phyloP scores from a whole-genome alignment of 2,888 invertebrate genomes.

The Cenopis cana region DNA sequence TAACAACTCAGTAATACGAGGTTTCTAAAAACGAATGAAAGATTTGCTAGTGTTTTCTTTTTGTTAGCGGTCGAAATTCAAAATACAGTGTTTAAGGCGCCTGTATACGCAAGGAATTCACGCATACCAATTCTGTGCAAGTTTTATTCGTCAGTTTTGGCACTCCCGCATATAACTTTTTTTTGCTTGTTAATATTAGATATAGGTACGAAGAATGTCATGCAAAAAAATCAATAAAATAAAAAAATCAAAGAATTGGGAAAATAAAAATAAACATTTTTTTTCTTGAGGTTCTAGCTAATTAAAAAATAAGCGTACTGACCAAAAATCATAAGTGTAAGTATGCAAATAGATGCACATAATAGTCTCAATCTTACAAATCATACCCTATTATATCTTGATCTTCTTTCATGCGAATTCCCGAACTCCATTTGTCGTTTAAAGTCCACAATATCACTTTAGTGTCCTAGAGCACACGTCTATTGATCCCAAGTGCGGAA shows the following conservation, averaged over 20 bases:
- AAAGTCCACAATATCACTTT: conserved; percentile 40
- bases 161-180: no score
- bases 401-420: conserved; percentile 82
- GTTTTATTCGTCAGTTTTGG: no score
- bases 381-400: conserved; percentile 86
- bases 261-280: no score
- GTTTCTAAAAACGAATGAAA: neutral
- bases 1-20: neutral
- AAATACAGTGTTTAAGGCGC: neutral
- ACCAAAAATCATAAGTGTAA: no score
- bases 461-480: conserved; percentile 54
- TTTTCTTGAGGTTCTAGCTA: no score
- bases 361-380: conserved; percentile 25
- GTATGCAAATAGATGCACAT: neutral
- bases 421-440: conserved; percentile 80
- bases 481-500: conserved; percentile 64
- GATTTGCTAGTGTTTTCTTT: neutral
- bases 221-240: no score
- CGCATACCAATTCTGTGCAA: no score
- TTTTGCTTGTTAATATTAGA: no score
- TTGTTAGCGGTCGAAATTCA: neutral
- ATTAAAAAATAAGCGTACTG: no score
- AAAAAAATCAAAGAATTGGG: no score
- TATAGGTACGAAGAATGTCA: no score
- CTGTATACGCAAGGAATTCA: no score